Conservation (phyloP, 2,113 vertebrate genomes). For the Thalassoma bifasciatum region DNA sequence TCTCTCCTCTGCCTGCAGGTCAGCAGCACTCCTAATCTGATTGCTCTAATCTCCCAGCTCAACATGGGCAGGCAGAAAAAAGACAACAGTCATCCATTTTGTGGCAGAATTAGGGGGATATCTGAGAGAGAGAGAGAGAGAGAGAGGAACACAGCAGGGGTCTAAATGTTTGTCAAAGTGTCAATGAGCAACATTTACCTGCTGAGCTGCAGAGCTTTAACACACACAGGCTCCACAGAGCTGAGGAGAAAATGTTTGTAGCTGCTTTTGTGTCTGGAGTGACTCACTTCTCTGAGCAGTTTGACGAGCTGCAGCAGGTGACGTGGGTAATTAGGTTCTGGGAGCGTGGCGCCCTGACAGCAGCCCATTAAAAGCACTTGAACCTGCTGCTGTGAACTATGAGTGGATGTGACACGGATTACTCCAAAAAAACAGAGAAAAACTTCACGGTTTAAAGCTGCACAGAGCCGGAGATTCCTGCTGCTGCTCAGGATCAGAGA, state of each 20-base stretch:
- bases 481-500: background rate
- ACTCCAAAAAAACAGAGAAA: background rate
- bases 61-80: conserved; percentile 81
- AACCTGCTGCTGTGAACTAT: conserved; percentile 21
- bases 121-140: background rate
- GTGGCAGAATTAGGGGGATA: conserved; percentile 64
- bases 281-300: conserved; percentile 49
- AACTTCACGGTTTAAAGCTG: background rate
- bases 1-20: conserved; percentile 71
- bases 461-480: background rate
- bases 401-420: background rate
- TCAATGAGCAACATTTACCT: conserved; percentile 17
- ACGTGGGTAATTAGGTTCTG: conserved; percentile 56
- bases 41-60: conserved; percentile 92
- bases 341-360: conserved; percentile 47
- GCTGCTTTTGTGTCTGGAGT: conserved; percentile 21
- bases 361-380: conserved; percentile 32
- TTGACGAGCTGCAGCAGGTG: conserved; percentile 35
- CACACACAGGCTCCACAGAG: background rate
- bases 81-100: conserved; percentile 77
- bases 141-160: background rate
- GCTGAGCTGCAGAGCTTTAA: too few relatives aligned
- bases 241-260: background rate
- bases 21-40: conserved; percentile 88
- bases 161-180: conserved; percentile 7